Conservation (phyloP, 2,113 vertebrate genomes). For the Zapus hudsonius region DNA sequence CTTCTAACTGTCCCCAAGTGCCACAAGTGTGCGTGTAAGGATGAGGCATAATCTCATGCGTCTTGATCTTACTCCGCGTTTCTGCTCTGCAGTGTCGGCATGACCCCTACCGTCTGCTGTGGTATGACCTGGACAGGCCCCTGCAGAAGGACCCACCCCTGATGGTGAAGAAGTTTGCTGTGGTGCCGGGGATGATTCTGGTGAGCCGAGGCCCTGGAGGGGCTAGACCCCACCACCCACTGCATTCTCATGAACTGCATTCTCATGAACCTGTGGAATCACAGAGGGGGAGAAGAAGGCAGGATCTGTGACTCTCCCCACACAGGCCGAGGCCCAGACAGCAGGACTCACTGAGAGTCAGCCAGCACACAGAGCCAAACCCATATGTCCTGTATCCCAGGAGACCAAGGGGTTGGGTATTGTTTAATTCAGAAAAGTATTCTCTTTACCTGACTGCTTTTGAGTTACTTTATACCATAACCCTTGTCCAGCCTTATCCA, state of each 20-base stretch:
- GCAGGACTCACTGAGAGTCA: not conserved
- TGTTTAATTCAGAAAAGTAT: not conserved
- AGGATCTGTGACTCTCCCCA: not conserved
- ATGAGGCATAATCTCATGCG: too few relatives aligned
- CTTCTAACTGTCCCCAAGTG: too few relatives aligned
- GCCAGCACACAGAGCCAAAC: not conserved
- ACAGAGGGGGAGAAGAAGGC: not conserved
- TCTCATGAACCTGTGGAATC: not conserved
- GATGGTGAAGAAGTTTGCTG: slow-evolving; percentile 75
- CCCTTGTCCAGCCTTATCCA: not conserved
- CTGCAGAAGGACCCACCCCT: slow-evolving; percentile 61
- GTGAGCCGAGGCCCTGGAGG: slow-evolving; percentile 57
- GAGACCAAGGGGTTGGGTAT: not conserved
- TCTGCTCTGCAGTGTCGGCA: slow-evolving; percentile 68
- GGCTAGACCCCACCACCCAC: not conserved
- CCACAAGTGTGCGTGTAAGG: too few relatives aligned
- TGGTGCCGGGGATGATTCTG: slow-evolving; percentile 77
- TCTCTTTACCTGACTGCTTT: not conserved
- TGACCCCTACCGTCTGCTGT: slow-evolving; percentile 79
- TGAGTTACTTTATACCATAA: not conserved
- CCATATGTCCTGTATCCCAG: not conserved
- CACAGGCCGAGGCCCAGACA: not conserved
- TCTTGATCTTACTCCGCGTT: not conserved
- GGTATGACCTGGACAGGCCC: slow-evolving; percentile 75
- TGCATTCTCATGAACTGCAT: too few relatives aligned